phyloP scores from a whole-genome alignment of 2,113 vertebrate genomes.

The Seriola quinqueradiata region DNA sequence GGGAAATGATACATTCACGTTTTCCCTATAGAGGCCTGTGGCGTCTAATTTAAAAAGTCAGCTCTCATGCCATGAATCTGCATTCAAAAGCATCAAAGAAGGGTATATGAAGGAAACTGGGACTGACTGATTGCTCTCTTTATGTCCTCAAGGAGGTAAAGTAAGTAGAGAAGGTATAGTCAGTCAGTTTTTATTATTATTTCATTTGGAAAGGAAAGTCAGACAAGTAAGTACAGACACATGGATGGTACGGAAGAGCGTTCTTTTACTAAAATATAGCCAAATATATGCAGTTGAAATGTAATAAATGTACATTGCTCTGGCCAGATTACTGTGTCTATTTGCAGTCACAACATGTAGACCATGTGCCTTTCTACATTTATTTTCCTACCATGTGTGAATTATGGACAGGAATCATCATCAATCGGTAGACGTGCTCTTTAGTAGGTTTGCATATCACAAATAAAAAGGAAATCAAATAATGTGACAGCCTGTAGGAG shows the following conservation, averaged over 20 bases:
- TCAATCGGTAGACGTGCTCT: background rate
- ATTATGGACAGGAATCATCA: background rate
- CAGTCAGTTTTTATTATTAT: background rate
- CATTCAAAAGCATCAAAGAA: conserved; percentile 21
- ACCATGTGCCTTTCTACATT: background rate
- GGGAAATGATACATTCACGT: background rate
- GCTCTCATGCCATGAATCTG: background rate
- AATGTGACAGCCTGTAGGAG: background rate
- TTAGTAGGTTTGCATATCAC: background rate
- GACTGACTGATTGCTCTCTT: background rate
- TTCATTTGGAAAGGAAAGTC: background rate
- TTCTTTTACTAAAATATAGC: background rate
- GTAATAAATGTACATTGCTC: background rate
- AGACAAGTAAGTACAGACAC: too few species aligned
- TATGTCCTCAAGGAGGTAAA: conserved; percentile 2
- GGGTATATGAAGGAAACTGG: background rate
- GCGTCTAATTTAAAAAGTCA: conserved; percentile 3
- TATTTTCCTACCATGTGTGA: background rate
- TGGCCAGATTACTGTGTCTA: background rate
- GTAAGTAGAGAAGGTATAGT: background rate
- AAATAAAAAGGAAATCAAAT: conserved; percentile 6
- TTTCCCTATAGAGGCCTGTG: background rate
- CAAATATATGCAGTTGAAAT: background rate
- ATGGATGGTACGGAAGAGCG: background rate
- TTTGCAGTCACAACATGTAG: background rate